Base-by-base conservation (phyloP, 2,113 vertebrate genomes). In the Triplophysa siluroides region DNA sequence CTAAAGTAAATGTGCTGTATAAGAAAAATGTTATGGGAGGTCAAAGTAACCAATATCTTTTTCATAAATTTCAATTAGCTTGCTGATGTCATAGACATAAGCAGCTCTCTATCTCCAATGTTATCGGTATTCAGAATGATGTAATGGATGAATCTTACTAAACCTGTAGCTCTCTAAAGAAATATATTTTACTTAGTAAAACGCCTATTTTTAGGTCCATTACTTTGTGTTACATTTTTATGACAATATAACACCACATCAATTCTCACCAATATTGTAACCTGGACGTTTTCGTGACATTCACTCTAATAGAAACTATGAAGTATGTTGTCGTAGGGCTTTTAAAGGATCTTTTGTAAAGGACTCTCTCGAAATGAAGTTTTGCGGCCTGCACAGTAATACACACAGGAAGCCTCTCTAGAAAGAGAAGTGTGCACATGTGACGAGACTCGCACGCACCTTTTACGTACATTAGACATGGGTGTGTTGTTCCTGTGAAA, bases 361-460 rank as follows among this genome's bases (percentile, higher is more conserved):
- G 29, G 10, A 60, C 5, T 10, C 41, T 76, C 18, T 74, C 23
- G 3, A 60, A 41, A 58, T 41, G 11, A 58, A 9, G 24, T 79
- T 82, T 79, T 71, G 72, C 29, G 60, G 38, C 29, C 52, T 61
- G 45, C 60, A 54, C 10, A 23, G 21, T 45, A 29, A 61, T 61
- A 63, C 76, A 60, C 61, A 75, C 80, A 80, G 83, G 80, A 82
- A 82, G 19, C 52, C 19, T 52, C 18, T 33, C 45, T 33, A 8
- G 6, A 65, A 45, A 47, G 79, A 79, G 81, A 65, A 21, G 78
- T 77, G 83, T 70, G 82, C 76, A 76, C 71, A 47, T 60, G 24
- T 71, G 43, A 29, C 26, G n/a, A 62, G 58, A n/a, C 29, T 16
- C 7, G 19, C 47, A 29, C 18, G 11, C 52, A 23, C 24, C 54